Conservation (phyloP, 2,797 vertebrate genomes). For the Urosaurus nigricauda region DNA sequence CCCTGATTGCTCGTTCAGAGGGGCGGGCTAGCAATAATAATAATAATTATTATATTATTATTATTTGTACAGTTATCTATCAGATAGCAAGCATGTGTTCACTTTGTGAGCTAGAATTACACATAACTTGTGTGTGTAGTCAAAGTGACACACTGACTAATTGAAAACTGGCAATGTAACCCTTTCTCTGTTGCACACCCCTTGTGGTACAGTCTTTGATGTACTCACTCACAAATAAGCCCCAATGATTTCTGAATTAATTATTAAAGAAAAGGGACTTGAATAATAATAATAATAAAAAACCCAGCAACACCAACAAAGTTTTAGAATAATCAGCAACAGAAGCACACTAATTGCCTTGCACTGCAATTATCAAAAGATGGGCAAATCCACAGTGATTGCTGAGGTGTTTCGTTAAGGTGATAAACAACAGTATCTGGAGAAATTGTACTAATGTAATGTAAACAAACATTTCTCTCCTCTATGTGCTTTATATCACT, state of each 20-base stretch:
- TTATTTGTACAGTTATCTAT: no score
- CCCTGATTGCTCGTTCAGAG: no score
- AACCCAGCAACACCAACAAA: fast-evolving
- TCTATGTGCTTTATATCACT: slow-evolving; percentile 18
- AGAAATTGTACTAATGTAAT: not conserved
- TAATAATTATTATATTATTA: no score
- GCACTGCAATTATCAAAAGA: not conserved
- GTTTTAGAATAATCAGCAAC: not conserved
- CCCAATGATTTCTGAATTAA: no score
- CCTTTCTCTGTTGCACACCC: not conserved
- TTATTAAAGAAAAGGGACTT: not conserved
- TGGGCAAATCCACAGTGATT: not conserved
- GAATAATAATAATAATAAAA: no score
- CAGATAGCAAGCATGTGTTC: not conserved
- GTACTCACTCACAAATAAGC: no score
- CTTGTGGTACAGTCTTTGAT: no score
- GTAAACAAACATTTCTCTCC: not conserved
- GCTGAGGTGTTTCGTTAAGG: slow-evolving; percentile 8
- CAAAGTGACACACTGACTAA: not conserved
- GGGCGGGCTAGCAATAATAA: no score
- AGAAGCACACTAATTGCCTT: fast-evolving
- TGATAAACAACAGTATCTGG: not conserved
- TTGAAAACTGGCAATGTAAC: not conserved
- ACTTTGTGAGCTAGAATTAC: not conserved
- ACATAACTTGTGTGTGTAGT: not conserved